Percentiles rank a stretch among this genome's conserved stretches.
Evolutionary conservation across 1,140 invertebrate genomes (phyloP).

Genomic region (Neuroterus valhalla): DNA sequence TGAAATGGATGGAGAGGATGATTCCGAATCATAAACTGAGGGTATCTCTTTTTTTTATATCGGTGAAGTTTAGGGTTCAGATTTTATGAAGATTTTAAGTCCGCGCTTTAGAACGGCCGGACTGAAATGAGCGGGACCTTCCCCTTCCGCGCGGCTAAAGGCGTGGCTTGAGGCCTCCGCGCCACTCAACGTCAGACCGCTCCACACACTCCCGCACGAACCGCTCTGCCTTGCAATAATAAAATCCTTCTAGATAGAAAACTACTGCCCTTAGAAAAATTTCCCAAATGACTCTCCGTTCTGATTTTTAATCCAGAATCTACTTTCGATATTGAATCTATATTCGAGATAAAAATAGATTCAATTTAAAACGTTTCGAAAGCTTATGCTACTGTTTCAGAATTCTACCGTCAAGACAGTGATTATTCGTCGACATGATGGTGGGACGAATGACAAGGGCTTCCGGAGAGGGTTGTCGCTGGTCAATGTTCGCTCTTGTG

Average conservation of each 20-base stretch:
- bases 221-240: neutral
- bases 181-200: no score
- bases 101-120: neutral
- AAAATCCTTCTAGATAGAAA: neutral
- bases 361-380: no score
- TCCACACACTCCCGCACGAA: neutral
- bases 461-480: neutral
- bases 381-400: no score
- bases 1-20: no score
- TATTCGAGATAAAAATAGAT: no score
- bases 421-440: neutral
- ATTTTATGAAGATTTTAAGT: conserved; percentile 1
- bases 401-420: no score
- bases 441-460: neutral
- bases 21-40: neutral
- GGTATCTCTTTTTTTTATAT: neutral
- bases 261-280: neutral
- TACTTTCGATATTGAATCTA: no score
- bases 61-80: neutral
- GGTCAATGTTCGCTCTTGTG: conserved; percentile 51
- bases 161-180: no score
- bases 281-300: neutral
- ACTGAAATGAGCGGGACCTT: neutral
- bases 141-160: neutral
- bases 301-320: no score